Percentiles rank a stretch among this genome's conserved stretches.
Conservation (phyloP, 2,113 vertebrate species). For the Eclectus roratus region DNA sequence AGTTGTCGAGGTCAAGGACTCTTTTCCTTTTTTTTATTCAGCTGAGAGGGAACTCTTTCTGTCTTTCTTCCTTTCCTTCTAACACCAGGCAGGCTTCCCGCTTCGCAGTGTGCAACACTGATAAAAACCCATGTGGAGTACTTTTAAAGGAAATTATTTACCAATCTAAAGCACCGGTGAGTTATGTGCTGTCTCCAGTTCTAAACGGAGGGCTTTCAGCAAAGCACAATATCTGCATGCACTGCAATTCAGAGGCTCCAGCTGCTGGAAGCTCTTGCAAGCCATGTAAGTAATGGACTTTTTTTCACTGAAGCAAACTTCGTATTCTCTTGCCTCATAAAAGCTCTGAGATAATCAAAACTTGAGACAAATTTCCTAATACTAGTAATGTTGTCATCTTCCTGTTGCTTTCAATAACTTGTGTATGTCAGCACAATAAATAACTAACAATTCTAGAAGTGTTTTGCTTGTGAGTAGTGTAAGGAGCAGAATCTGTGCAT, state of each 20-base stretch:
- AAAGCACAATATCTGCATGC: slow-evolving; percentile 46
- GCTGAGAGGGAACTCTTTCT: background rate
- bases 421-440: background rate
- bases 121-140: slow-evolving; percentile 2
- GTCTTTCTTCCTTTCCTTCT: background rate
- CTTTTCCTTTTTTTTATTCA: background rate
- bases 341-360: background rate
- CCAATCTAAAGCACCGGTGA: slow-evolving; percentile 45
- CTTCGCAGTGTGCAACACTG: background rate
- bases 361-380: background rate
- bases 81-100: background rate
- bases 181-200: slow-evolving; percentile 30
- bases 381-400: background rate
- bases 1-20: background rate
- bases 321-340: slow-evolving; percentile 23
- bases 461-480: background rate
- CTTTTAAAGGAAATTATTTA: slow-evolving; percentile 65
- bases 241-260: slow-evolving; percentile 53
- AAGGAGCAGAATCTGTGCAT: background rate
- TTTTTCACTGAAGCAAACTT: background rate
- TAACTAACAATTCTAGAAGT: background rate
- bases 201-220: slow-evolving; percentile 46
- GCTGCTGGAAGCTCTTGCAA: slow-evolving; percentile 63
- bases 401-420: background rate
- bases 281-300: slow-evolving; percentile 67